A percentile compares a stretch with the other conserved stretches of the same genome.
These are phyloP conservation scores for Dendropsophus ebraccatus DNA, from an alignment of 2,113 vertebrate species.

Conservation along the genomic window DNA sequence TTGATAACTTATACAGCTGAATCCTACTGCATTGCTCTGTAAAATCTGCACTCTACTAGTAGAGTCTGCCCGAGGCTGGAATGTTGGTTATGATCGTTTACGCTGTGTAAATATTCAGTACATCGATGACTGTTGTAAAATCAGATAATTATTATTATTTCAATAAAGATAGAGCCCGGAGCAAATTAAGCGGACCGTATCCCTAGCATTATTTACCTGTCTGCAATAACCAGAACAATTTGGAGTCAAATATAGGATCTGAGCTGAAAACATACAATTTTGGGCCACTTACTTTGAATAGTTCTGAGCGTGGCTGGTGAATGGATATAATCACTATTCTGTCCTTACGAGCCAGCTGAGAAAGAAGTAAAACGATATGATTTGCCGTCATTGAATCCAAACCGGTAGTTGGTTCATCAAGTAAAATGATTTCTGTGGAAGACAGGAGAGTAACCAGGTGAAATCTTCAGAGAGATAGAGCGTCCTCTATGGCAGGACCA, in stretches of 20 bases:
- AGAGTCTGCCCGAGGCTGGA: too few species aligned
- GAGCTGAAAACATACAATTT: not conserved
- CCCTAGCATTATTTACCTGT: not conserved
- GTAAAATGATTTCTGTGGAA: constrained; percentile 85
- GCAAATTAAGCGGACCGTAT: not conserved
- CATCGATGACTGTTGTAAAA: not conserved
- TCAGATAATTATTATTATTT: not conserved
- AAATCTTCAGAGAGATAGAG: not conserved
- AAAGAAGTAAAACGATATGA: constrained; percentile 86
- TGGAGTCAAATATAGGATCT: not conserved
- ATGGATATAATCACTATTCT: constrained; percentile 92
- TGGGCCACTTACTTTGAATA: constrained; percentile 82
- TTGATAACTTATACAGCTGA: too few species aligned
- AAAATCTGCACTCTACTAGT: too few species aligned
- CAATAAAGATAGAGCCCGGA: not conserved
- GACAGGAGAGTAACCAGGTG: constrained; percentile 11
- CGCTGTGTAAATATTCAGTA: not conserved
- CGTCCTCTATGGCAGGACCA: not conserved
- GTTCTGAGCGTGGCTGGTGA: constrained; percentile 94
- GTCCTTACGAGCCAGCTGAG: constrained; percentile 81
- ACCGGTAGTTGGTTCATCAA: constrained; percentile 94
- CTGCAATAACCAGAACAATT: not conserved
- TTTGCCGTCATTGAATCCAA: constrained; percentile 95
- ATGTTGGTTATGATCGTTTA: too few species aligned
- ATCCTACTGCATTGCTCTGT: too few species aligned